Conservation (phyloP, 2,797 vertebrate species). For the Bradypus variegatus region DNA sequence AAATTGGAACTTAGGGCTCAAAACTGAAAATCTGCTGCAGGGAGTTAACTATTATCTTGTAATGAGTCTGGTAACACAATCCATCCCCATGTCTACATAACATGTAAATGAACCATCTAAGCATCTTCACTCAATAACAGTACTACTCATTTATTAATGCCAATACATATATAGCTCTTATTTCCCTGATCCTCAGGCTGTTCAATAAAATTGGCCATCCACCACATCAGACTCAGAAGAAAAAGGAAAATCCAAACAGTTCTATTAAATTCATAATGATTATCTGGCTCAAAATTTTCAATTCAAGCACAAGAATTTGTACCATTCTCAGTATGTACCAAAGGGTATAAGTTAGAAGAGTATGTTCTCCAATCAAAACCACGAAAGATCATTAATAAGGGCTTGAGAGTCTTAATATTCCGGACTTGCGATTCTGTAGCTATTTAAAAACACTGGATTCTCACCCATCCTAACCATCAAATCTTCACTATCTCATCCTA, state of each 20-base stretch:
- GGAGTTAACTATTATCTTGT: not conserved
- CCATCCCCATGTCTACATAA: not conserved
- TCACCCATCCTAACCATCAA: not conserved
- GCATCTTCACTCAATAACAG: not conserved
- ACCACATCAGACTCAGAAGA: not conserved
- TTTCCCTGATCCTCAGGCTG: conserved; percentile 14
- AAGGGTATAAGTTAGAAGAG: not conserved
- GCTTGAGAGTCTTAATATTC: not conserved
- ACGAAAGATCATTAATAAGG: not conserved
- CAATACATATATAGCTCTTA: not conserved
- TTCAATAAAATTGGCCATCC: not conserved
- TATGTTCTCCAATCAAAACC: not conserved
- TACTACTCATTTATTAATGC: not conserved
- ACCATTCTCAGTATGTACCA: not conserved
- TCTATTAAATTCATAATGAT: not conserved
- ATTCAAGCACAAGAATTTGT: not conserved
- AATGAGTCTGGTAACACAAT: not conserved
- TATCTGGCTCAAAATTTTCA: conserved; percentile 25
- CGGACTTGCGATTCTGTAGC: not conserved
- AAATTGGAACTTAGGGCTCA: conserved; percentile 3
- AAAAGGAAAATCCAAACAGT: conserved; percentile 7
- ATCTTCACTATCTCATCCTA: not conserved
- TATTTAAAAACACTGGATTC: not conserved
- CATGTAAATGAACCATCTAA: not conserved
- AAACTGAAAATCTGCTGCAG: not conserved